Percentiles rank a stretch among this genome's conserved stretches.
phyloP scores from a whole-genome alignment of 1,140 invertebrate species.

The Cyclargus thomasi region DNA sequence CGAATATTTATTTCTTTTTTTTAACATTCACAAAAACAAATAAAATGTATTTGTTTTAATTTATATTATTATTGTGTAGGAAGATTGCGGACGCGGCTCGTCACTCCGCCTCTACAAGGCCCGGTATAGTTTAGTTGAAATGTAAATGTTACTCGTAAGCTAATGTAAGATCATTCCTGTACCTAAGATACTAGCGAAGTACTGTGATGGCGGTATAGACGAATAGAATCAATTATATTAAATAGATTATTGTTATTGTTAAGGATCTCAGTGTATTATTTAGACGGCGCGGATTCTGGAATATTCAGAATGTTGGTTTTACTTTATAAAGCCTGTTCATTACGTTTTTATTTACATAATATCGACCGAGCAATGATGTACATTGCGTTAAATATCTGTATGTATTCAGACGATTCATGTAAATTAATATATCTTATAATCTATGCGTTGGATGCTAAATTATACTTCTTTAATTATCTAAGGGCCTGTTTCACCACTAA shows the following conservation, averaged over 20 bases:
- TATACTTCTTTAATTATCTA: too few species aligned
- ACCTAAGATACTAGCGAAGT: slow-evolving; percentile 72
- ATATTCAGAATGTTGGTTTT: slow-evolving; percentile 50
- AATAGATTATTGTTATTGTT: slow-evolving; percentile 72
- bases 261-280: slow-evolving; percentile 71
- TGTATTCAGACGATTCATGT: too few species aligned
- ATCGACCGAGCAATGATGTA: not conserved
- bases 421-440: too few species aligned
- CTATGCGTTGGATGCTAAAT: too few species aligned
- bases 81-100: slow-evolving; percentile 31
- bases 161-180: slow-evolving; percentile 69
- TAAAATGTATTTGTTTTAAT: too few species aligned
- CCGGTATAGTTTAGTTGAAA: slow-evolving; percentile 58
- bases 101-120: slow-evolving; percentile 50
- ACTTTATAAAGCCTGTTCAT: slow-evolving; percentile 27
- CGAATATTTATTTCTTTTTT: too few species aligned
- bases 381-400: too few species aligned
- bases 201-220: slow-evolving; percentile 51
- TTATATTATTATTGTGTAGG: not conserved
- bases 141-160: slow-evolving; percentile 58
- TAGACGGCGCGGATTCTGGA: slow-evolving; percentile 62
- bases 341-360: not conserved
- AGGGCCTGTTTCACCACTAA: too few species aligned
- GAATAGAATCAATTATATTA: slow-evolving; percentile 71
- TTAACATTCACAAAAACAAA: too few species aligned